Conservation (phyloP, 2,888 invertebrate genomes). For the Pterostichus niger region DNA sequence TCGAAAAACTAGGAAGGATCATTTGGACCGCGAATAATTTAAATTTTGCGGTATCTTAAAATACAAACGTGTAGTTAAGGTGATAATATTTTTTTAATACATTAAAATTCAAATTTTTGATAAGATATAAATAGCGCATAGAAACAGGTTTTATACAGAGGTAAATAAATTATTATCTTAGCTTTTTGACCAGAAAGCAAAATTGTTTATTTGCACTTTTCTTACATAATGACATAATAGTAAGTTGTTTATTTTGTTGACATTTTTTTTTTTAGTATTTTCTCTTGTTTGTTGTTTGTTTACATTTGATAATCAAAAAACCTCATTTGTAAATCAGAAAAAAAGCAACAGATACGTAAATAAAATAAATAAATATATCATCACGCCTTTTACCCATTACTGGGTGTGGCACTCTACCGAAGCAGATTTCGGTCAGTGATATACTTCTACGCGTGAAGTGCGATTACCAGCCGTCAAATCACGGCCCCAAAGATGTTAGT, state of each 20-base stretch:
- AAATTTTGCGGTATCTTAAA: conserved; percentile 12
- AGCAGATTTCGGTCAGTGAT: no score
- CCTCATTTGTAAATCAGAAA: not conserved
- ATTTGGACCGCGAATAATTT: not conserved
- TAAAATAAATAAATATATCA: no score
- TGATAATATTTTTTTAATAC: not conserved
- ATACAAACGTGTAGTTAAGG: conserved; percentile 8
- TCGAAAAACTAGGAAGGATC: not conserved
- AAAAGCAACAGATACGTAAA: not conserved
- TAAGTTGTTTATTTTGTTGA: no score
- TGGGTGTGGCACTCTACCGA: no score
- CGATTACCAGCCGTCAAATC: no score
- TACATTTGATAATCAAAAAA: not conserved
- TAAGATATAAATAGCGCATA: conserved; percentile 2
- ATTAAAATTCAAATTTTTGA: not conserved
- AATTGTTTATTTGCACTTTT: not conserved
- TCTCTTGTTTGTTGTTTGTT: no score
- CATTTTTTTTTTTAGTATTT: no score
- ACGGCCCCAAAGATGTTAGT: no score
- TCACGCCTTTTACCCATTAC: no score
- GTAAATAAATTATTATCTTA: not conserved
- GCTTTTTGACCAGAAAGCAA: no score
- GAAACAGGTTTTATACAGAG: not conserved
- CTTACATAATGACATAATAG: not conserved
- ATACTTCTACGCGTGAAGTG: no score